These are phyloP conservation scores for Triplophysa rosa DNA, from an alignment of 2,113 vertebrate species.

Conservation along the genomic window DNA sequence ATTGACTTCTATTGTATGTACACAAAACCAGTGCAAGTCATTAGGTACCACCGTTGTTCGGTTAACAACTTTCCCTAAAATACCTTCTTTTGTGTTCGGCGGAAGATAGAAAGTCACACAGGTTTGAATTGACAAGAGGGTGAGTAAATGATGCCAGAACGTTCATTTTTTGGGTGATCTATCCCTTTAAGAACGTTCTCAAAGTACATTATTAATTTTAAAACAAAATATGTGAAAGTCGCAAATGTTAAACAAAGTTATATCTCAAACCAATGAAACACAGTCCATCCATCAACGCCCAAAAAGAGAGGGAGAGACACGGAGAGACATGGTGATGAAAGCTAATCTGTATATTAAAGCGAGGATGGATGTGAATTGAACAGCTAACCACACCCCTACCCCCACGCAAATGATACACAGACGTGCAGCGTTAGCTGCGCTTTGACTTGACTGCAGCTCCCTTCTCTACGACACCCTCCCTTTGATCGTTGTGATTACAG, in stretches of 20 bases:
- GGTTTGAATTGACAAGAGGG: no score
- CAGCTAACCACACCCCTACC: constrained; percentile 19
- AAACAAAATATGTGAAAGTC: no score
- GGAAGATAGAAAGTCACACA: no score
- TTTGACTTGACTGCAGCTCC: constrained; percentile 74
- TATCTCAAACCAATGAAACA: background rate
- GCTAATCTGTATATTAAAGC: constrained; percentile 22
- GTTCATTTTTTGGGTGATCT: no score
- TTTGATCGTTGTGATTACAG: constrained; percentile 58
- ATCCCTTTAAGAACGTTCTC: no score
- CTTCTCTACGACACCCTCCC: constrained; percentile 53
- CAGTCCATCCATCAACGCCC: background rate
- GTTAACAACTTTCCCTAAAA: no score
- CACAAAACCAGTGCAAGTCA: no score
- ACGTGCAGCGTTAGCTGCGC: constrained; percentile 20
- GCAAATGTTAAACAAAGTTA: background rate
- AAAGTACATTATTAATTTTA: no score
- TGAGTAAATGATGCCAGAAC: no score
- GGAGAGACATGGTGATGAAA: constrained; percentile 13
- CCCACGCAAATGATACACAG: constrained; percentile 31
- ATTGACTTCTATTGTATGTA: no score
- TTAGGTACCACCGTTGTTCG: no score
- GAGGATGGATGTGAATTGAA: constrained; percentile 9
- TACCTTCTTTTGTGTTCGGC: no score
- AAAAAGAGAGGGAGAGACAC: background rate